A percentile compares a stretch with the other conserved stretches of the same genome.
phyloP scores from a whole-genome alignment of 1,140 invertebrate species.

The Riptortus pedestris region DNA sequence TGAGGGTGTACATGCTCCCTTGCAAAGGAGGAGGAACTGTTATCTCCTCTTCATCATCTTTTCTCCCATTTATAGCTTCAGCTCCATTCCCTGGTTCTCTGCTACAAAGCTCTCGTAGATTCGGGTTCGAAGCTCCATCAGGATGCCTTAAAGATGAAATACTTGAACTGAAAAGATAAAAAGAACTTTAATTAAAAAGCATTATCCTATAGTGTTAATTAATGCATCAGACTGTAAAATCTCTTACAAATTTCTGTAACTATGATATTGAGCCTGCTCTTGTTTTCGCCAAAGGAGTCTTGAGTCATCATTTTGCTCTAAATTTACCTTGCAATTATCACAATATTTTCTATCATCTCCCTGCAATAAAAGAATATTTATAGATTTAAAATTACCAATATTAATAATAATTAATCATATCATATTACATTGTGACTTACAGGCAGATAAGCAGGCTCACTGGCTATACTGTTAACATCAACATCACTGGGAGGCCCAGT shows the following conservation, averaged over 20 bases:
- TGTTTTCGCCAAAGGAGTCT: constrained; percentile 16
- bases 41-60: constrained; percentile 31
- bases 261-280: constrained; percentile 17
- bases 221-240: constrained; percentile 7
- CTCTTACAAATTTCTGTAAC: constrained; percentile 22
- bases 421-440: too few species aligned
- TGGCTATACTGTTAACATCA: constrained; percentile 57
- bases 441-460: constrained; percentile 52
- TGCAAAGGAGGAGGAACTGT: constrained; percentile 40
- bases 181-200: background rate
- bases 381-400: background rate
- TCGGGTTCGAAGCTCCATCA: constrained; percentile 83
- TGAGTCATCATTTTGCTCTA: constrained; percentile 21
- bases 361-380: constrained; percentile 10
- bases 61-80: constrained; percentile 30
- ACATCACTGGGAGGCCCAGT: constrained; percentile 32
- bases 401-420: too few species aligned
- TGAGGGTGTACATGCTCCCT: constrained; percentile 30
- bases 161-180: constrained; percentile 37
- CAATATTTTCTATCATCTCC: constrained; percentile 44
- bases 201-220: background rate
- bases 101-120: constrained; percentile 44
- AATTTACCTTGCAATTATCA: constrained; percentile 59
- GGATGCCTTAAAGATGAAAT: constrained; percentile 71
- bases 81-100: constrained; percentile 58